Conservation (phyloP, 2,888 invertebrate genomes). For the Acheta domesticus region DNA sequence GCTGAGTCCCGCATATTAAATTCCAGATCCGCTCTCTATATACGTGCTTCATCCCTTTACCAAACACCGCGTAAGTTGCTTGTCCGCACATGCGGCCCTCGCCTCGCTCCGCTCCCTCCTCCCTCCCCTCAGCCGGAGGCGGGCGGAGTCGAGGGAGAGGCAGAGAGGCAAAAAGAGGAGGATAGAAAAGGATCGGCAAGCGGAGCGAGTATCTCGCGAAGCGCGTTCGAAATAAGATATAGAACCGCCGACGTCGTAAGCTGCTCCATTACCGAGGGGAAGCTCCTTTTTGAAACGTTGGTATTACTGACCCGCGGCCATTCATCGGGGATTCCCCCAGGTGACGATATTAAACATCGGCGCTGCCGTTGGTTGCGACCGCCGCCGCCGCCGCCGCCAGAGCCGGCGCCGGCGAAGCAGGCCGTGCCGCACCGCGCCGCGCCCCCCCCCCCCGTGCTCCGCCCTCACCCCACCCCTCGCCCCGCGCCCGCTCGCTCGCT, state of each 20-base stretch:
- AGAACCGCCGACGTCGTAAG: slow-evolving; percentile 9
- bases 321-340: slow-evolving; percentile 10
- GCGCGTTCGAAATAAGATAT: neutral
- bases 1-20: slow-evolving; percentile 18
- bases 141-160: neutral
- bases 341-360: slow-evolving; percentile 1
- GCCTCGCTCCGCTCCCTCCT: no score
- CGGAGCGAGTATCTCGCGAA: neutral
- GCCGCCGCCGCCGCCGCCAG: no score
- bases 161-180: slow-evolving; percentile 12
- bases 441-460: no score
- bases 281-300: slow-evolving; percentile 18
- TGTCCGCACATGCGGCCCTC: neutral
- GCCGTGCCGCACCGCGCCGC: no score
- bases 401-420: no score
- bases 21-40: slow-evolving; percentile 18
- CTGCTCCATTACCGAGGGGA: slow-evolving; percentile 4
- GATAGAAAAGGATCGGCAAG: neutral
- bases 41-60: slow-evolving; percentile 7
- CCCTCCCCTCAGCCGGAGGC: neutral
- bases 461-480: no score
- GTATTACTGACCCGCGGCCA: slow-evolving; percentile 9
- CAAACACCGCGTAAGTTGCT: slow-evolving; percentile 18
- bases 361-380: neutral
- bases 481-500: neutral